These are phyloP conservation scores for Drosophila eugracilis DNA, from an alignment of 1,140 invertebrate genomes.

Conservation along the genomic window DNA sequence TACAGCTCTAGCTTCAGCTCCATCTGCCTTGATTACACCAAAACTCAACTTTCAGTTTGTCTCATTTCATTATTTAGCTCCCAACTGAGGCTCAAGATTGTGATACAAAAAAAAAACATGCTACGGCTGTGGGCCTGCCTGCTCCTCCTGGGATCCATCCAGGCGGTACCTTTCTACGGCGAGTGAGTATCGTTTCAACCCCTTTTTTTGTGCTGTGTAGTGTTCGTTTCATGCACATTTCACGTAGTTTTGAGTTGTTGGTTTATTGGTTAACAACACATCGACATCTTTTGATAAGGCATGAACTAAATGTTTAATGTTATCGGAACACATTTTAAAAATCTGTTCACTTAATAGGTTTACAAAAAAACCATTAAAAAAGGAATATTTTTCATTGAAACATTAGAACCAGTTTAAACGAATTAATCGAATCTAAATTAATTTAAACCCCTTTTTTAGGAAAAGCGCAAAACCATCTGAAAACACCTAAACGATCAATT, in stretches of 20 bases:
- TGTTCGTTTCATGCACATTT: slow-evolving; percentile 70
- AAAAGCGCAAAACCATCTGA: not conserved
- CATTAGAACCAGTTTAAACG: not conserved
- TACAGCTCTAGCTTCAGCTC: not conserved
- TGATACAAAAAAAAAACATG: slow-evolving; percentile 48
- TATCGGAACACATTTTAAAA: not conserved
- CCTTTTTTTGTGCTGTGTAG: slow-evolving; percentile 40
- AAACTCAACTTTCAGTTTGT: slow-evolving; percentile 65
- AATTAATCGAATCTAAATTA: not conserved
- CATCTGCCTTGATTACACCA: slow-evolving; percentile 17
- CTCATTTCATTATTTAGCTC: slow-evolving; percentile 16
- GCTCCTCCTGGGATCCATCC: slow-evolving; percentile 54
- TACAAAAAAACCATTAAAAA: not conserved
- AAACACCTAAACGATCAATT: too few species aligned
- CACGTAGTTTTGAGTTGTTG: slow-evolving; percentile 32
- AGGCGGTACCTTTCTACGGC: slow-evolving; percentile 65
- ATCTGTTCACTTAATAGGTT: slow-evolving; percentile 1
- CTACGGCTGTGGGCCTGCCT: slow-evolving; percentile 62
- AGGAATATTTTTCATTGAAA: not conserved
- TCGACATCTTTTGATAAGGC: slow-evolving; percentile 46
- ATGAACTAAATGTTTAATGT: slow-evolving; percentile 34
- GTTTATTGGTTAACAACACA: slow-evolving; percentile 26
- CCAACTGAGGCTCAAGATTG: slow-evolving; percentile 43
- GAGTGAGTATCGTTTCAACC: slow-evolving; percentile 52
- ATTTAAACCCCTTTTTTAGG: not conserved